Base-by-base conservation (phyloP, 2,888 invertebrate species). In the Galerucella calmariensis region DNA sequence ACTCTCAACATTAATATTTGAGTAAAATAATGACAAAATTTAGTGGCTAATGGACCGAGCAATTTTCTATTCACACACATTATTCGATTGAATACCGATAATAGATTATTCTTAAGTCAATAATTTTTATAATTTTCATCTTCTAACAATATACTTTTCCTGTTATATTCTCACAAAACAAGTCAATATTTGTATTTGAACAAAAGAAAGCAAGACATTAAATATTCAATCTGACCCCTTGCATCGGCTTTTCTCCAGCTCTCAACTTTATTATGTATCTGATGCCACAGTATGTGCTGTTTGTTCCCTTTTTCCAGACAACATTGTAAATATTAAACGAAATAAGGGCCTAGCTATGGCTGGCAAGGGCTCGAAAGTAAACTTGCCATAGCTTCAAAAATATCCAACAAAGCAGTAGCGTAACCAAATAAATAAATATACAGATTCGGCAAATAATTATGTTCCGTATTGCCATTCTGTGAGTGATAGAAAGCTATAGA, bases 311-410 rank as follows among this genome's bases (percentile, higher is more conserved):
- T 73, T 74, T 67, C 73, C 68, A 75, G 69, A 73, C 73, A 76
- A 79, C 77, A 75, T 80, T 81, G 81, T 81, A 80, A 81, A 82
- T 81, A 82, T 82, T 82, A 82, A 79, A 81, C 79, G 79, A 80
- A 79, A 80, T 80, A 77, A 79, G 79, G 80, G 79, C 78, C 79
- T 77, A 58, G 69, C 56, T 62, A 41, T 67, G 41, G 75, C 77
- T 75, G 79, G 69, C 72, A 72, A 67, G 74, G 74, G 72, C 80
- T 78, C 79, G 78, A 82, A 80, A 82, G 80, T 79, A 76, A 81
- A 82, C 80, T 81, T 79, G 77, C 78, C 79, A 77, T 80, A 74
- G 79, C 71, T 77, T 79, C 75, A 80, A 81, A 80, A 80, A 81
- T 79, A 80, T 77, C 71, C 78, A 76, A n/a, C 20, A 12, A 65